Conservation (phyloP, 2,888 invertebrate species). For the Melanostoma scalare region DNA sequence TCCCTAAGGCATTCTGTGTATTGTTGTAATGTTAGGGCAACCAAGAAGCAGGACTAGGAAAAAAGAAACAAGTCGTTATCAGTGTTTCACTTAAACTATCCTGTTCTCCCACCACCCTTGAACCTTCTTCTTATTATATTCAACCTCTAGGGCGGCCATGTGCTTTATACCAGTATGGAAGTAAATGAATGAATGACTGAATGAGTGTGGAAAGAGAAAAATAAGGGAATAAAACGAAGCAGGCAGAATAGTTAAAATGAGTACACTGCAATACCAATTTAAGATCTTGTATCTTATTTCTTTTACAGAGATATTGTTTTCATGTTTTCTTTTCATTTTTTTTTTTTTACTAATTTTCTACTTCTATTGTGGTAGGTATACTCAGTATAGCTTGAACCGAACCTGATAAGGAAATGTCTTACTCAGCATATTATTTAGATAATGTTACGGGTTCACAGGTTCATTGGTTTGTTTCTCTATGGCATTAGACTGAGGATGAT, state of each 20-base stretch:
- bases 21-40: not conserved
- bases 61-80: constrained; percentile 49
- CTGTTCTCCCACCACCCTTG: not conserved
- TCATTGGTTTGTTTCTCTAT: constrained; percentile 44
- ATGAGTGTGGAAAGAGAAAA: constrained; percentile 3
- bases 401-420: constrained; percentile 21
- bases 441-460: constrained; percentile 61
- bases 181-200: not conserved
- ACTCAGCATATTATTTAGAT: constrained; percentile 53
- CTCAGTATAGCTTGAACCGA: too few species aligned
- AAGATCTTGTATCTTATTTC: constrained; percentile 40
- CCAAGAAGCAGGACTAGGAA: not conserved
- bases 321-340: constrained; percentile 11
- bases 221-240: not conserved
- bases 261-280: constrained; percentile 34
- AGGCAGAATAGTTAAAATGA: not conserved
- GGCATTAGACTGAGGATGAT: too few species aligned
- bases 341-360: not conserved
- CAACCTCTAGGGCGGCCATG: constrained; percentile 31
- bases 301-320: constrained; percentile 28
- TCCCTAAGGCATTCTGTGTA: too few species aligned
- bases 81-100: constrained; percentile 55
- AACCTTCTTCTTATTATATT: constrained; percentile 25
- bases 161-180: too few species aligned
- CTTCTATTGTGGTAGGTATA: not conserved